Conservation (phyloP, 2,113 vertebrate genomes). For the Halichoerus grypus region DNA sequence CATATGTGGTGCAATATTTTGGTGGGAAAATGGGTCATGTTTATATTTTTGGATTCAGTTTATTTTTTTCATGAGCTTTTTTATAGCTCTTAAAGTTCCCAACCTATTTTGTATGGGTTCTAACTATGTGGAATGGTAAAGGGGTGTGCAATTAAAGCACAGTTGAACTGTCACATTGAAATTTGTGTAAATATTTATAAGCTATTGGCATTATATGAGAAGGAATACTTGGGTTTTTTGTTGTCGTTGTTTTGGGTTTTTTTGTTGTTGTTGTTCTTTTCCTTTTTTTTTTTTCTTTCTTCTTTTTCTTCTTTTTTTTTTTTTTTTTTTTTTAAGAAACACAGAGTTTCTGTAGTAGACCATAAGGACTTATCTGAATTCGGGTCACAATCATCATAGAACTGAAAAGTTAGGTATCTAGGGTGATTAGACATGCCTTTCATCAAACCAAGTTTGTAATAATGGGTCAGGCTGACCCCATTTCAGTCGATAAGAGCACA, state of each 20-base stretch:
- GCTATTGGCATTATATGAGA: background rate
- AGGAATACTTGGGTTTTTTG: background rate
- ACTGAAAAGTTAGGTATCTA: background rate
- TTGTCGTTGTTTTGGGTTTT: background rate
- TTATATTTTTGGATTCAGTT: slow-evolving; percentile 66
- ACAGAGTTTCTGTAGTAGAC: background rate
- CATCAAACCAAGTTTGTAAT: background rate
- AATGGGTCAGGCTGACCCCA: background rate
- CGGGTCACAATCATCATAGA: background rate
- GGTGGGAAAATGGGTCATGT: slow-evolving; percentile 60
- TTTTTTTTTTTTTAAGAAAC: background rate
- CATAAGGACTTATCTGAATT: background rate
- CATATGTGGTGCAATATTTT: slow-evolving; percentile 37
- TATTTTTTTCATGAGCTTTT: slow-evolving; percentile 48
- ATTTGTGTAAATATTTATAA: slow-evolving; percentile 50
- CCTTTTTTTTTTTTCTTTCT: background rate
- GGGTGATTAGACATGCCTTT: background rate
- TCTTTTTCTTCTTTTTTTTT: rapidly evolving
- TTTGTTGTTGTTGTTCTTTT: background rate
- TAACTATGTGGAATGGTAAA: background rate
- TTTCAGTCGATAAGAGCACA: background rate
- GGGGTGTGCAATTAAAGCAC: background rate
- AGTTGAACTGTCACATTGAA: background rate
- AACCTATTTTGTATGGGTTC: slow-evolving; percentile 50
- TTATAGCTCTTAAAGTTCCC: slow-evolving; percentile 49